These are phyloP conservation scores for Labeo catla DNA, from an alignment of 2,113 vertebrate species.

Conservation along the genomic window DNA sequence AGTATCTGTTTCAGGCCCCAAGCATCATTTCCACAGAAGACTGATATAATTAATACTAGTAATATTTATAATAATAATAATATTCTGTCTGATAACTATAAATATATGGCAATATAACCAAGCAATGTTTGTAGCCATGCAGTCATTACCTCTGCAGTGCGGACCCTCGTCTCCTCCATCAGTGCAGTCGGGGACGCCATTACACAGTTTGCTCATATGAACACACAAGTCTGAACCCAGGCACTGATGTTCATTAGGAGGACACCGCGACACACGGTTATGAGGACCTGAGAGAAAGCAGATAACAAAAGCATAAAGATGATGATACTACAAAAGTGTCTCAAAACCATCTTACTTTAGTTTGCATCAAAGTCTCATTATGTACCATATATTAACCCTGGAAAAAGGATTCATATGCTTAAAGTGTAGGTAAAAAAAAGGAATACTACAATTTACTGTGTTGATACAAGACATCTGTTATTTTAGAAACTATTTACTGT, in stretches of 20 bases:
- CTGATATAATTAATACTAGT: not conserved
- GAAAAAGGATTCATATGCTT: not conserved
- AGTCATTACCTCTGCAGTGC: conserved; percentile 86
- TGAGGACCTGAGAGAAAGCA: conserved; percentile 84
- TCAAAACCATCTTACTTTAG: not conserved
- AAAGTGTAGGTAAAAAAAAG: not conserved
- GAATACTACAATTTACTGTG: not conserved
- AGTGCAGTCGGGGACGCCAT: conserved; percentile 85
- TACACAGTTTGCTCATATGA: conserved; percentile 91
- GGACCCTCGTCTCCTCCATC: conserved; percentile 93
- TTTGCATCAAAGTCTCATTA: not conserved
- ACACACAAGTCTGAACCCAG: conserved; percentile 92
- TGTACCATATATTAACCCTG: not conserved
- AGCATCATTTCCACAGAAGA: not conserved
- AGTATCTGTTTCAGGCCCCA: not conserved
- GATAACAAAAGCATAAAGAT: not conserved
- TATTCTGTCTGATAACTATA: not conserved
- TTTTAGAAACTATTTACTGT: not conserved
- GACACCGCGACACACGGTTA: conserved; percentile 86
- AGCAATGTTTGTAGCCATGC: not conserved
- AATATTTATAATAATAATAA: not conserved
- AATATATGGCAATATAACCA: not conserved
- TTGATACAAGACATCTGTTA: not conserved
- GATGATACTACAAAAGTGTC: not conserved
- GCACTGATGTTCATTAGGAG: conserved; percentile 92